Evolutionary conservation across 2,888 invertebrate species (phyloP).

Genomic region (Gastrophysa polygoni): DNA sequence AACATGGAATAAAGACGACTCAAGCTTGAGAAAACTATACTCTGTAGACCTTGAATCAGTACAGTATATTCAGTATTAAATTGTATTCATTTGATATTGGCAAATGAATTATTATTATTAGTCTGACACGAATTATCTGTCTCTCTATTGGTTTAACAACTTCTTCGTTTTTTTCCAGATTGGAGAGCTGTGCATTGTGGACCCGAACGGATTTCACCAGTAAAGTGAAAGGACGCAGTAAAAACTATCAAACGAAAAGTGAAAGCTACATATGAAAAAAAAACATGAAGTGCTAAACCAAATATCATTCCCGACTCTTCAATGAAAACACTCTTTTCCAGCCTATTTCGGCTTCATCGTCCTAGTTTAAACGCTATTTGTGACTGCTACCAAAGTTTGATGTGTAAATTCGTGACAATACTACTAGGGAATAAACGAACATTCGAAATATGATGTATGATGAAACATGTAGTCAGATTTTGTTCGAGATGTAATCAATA

Average conservation of each 20-base stretch:
- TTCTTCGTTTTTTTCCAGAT: constrained; percentile 10
- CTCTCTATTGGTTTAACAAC: no score
- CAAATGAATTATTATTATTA: no score
- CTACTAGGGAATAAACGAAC: constrained; percentile 42
- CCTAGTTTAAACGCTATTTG: constrained; percentile 39
- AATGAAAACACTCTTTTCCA: constrained; percentile 21
- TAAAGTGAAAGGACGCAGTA: background rate
- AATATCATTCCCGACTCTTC: constrained; percentile 18
- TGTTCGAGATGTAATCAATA: constrained; percentile 47
- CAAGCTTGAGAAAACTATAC: no score
- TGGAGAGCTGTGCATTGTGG: constrained; percentile 6
- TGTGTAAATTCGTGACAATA: constrained; percentile 52
- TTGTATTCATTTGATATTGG: no score
- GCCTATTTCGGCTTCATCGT: constrained; percentile 27
- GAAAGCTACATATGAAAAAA: constrained; percentile 13
- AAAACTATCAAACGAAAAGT: constrained; percentile 21
- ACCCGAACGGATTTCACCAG: background rate
- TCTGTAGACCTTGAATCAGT: no score
- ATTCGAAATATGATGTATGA: constrained; percentile 38
- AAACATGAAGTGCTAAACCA: constrained; percentile 17
- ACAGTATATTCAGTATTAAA: no score
- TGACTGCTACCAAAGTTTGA: constrained; percentile 45
- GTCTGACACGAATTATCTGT: no score
- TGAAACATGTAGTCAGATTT: constrained; percentile 39
- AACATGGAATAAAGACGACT: no score